A percentile compares a stretch with the other conserved stretches of the same genome.
Evolutionary conservation across 2,113 vertebrate species (phyloP).

Genomic region (Spea multiplicata): DNA sequence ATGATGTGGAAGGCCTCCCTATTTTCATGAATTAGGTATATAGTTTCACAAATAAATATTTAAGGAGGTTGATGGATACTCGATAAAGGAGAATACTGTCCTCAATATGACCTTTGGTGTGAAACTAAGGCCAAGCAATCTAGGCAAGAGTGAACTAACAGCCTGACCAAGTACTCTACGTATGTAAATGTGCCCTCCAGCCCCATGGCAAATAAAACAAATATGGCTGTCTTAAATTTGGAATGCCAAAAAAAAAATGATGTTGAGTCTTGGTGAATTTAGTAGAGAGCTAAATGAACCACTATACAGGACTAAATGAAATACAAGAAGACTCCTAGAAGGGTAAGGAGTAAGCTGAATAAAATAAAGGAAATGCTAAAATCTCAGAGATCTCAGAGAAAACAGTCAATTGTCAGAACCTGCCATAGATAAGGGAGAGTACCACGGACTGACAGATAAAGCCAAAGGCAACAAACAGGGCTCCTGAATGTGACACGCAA

Average conservation of each 20-base stretch:
- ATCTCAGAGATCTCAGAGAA: neutral
- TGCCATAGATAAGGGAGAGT: conserved; percentile 12
- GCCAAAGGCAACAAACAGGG: conserved; percentile 13
- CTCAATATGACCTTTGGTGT: neutral
- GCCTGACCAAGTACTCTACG: neutral
- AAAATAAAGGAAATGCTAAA: neutral
- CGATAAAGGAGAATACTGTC: neutral
- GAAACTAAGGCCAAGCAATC: neutral
- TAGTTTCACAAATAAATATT: neutral
- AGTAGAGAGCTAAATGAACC: no score
- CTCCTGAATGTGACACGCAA: conserved; percentile 17
- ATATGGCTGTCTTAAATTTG: no score
- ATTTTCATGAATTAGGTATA: no score
- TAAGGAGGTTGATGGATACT: conserved; percentile 11
- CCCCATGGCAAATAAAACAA: no score
- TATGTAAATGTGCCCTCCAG: no score
- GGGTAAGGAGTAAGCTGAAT: neutral
- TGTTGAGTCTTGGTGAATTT: no score
- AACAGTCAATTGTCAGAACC: conserved; percentile 11
- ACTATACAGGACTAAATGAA: neutral
- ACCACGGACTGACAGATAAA: neutral
- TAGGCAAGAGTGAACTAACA: neutral
- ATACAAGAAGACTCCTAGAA: neutral
- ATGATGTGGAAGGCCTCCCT: no score
- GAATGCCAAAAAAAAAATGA: no score